Evolutionary conservation across 2,113 vertebrate genomes (phyloP).

Genomic region (cattle (Bos taurus)): ARS-UCD2.0 NC_037331.1:93545501-93546000

Average conservation of each 20-base stretch:
- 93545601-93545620: neutral
- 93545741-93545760: neutral
- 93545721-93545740: neutral
- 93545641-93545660: neutral
- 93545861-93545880: conserved; percentile 5
- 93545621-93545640: neutral
- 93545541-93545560: neutral
- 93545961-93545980: neutral
- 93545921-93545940: neutral
- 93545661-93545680: neutral
- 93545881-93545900: neutral
- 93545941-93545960: neutral
- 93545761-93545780: neutral
- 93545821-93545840: neutral
- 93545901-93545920: neutral
- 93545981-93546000: neutral
- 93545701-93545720: neutral
- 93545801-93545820: neutral
- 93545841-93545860: neutral
- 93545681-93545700: neutral
- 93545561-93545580: neutral
- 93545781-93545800: neutral
- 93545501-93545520: neutral
- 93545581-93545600: neutral
- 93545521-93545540: neutral